A percentile compares a stretch with the other conserved stretches of the same genome.
Conservation (phyloP, 2,113 vertebrate species). For the Perognathus longimembris region DNA sequence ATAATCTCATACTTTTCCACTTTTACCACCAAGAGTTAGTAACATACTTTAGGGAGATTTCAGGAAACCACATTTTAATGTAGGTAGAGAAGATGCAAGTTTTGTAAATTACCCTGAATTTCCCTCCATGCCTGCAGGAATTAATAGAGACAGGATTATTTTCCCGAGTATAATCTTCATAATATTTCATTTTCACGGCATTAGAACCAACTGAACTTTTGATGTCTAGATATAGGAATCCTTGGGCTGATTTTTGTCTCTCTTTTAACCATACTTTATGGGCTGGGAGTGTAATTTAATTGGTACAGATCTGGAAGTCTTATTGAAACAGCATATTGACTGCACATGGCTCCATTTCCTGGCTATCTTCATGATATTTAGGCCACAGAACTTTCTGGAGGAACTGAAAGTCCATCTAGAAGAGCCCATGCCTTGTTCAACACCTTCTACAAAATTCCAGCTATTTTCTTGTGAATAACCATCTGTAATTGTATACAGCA, state of each 20-base stretch:
- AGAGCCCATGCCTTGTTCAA: neutral
- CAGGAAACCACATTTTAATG: neutral
- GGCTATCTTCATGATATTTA: neutral
- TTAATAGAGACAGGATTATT: neutral
- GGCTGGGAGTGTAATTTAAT: neutral
- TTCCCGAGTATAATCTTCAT: neutral
- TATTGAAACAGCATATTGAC: neutral
- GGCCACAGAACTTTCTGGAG: neutral
- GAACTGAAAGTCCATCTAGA: no score
- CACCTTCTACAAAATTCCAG: neutral
- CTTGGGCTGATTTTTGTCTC: neutral
- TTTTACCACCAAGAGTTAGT: neutral
- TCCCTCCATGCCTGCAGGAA: neutral
- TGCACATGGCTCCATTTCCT: neutral
- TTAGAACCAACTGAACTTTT: conserved; percentile 24
- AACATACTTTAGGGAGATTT: neutral
- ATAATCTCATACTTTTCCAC: neutral
- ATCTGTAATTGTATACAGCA: neutral
- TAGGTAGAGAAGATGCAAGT: neutral
- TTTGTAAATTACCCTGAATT: conserved; percentile 1
- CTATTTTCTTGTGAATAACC: neutral
- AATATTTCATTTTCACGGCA: conserved; percentile 27
- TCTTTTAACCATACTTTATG: neutral
- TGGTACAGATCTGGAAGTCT: neutral
- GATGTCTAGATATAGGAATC: neutral